Evolutionary conservation across 2,888 invertebrate species (phyloP), one percentile per base, ranked within the genome.

Genomic region (Eledona agricola): DNA sequence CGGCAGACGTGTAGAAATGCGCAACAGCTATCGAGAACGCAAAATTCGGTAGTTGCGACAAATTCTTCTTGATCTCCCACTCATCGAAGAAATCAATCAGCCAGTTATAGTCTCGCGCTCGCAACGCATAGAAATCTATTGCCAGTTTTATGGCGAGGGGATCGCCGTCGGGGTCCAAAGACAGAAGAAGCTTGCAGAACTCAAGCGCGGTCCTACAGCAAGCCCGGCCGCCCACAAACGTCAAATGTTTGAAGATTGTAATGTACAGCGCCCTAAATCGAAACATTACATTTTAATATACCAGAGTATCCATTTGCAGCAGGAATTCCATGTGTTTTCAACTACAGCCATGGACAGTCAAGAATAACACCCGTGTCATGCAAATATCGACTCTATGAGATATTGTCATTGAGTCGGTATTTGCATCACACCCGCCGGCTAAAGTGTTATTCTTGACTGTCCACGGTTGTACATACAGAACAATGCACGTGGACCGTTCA

Each of bases 181-280:
- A 86, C 45, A 93, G 78, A n/a, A 94, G 77, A 28, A 93, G 75
- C 76, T 94, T 94, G 71, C 89, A 88, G 61, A 92, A 83, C 75
- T 95, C 93, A 60, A 94, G 78, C n/a, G 93, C 89, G 1, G 94
- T 93, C 57, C 92, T 81, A 67, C 88, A 87, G 73, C 92, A 93
- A 2, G 92, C 90, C 57, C 89, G 80, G 53, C 87, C 86, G 15
- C 90, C 89, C 45, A 93, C 82, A 70, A 88, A 89, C 47, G 82
- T 80, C 55, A 93, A 78, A 72, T 93, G 91, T 67, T 89, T 89
- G 72, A 93, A 93, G 12, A 94, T 74, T 0, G 90, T 86, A 47
- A 93, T 82, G 70, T 85, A 93, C 57, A 94, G 81, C 2, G 89
- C 82, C 59, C 91, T 84, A 71, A 47, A 78, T 79, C 52, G 37